A percentile compares a stretch with the other conserved stretches of the same genome.
Evolutionary conservation across 1,140 invertebrate genomes (phyloP).

Genomic region (Neodiprion pinetum): DNA sequence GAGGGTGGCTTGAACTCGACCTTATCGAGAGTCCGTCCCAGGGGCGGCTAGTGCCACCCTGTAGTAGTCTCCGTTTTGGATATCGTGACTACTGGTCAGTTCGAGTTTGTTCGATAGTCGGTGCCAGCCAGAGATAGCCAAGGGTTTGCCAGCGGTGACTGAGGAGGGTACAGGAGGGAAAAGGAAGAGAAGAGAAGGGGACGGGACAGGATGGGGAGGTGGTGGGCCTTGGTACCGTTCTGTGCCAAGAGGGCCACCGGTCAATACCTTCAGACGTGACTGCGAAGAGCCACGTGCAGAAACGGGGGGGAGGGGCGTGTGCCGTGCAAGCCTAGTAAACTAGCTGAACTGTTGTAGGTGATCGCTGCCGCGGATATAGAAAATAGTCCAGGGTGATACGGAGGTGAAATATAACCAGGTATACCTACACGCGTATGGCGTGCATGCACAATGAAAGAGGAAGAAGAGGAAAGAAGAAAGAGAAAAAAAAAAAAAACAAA

Average conservation of each 20-base stretch:
- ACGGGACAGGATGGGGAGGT: slow-evolving; percentile 38
- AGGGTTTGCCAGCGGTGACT: slow-evolving; percentile 20
- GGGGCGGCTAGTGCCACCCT: background rate
- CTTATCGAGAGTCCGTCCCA: too few species aligned
- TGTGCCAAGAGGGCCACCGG: slow-evolving; percentile 63
- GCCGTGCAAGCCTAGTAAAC: background rate
- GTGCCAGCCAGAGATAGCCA: slow-evolving; percentile 59
- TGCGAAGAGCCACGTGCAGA: background rate
- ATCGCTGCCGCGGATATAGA: too few species aligned
- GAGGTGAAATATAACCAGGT: too few species aligned
- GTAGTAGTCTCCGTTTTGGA: slow-evolving; percentile 29
- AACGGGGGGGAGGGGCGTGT: background rate
- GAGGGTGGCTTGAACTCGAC: too few species aligned
- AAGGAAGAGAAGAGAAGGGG: slow-evolving; percentile 36
- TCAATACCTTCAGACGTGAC: slow-evolving; percentile 58
- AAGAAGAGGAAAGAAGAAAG: background rate
- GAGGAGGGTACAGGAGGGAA: slow-evolving; percentile 13
- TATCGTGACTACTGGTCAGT: slow-evolving; percentile 65
- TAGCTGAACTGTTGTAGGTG: too few species aligned
- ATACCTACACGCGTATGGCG: too few species aligned
- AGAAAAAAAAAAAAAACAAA: background rate
- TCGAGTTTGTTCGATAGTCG: slow-evolving; percentile 65
- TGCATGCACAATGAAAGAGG: background rate
- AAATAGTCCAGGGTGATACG: too few species aligned
- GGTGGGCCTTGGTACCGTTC: slow-evolving; percentile 57